phyloP scores from a whole-genome alignment of 2,888 invertebrate genomes.

The Rhogogaster chlorosoma region DNA sequence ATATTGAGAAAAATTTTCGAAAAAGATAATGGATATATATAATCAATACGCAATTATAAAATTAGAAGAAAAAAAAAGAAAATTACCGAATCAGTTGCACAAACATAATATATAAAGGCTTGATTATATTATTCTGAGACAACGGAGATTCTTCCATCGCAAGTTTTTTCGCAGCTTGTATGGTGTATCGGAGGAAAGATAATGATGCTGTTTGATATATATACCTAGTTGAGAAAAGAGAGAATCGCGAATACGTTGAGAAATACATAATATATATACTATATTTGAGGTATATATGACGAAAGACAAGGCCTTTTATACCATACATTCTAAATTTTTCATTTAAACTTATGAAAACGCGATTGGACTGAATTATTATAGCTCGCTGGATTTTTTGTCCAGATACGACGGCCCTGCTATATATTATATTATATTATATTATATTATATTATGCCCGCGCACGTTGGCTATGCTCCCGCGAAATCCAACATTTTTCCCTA shows the following conservation, averaged over 20 bases:
- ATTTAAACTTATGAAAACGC: conserved; percentile 50
- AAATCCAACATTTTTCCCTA: conserved; percentile 5
- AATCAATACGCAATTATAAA: neutral
- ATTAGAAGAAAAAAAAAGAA: neutral
- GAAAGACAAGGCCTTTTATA: conserved; percentile 61
- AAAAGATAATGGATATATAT: neutral
- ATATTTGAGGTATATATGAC: conserved; percentile 9
- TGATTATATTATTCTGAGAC: neutral
- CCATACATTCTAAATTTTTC: conserved; percentile 62
- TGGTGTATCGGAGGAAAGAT: neutral
- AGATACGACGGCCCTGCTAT: neutral
- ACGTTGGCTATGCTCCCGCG: conserved; percentile 37
- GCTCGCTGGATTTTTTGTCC: conserved; percentile 54
- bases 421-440: neutral
- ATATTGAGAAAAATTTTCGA: neutral
- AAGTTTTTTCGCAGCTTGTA: neutral
- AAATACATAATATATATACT: neutral
- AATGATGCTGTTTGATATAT: neutral
- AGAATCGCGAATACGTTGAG: neutral
- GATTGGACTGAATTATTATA: conserved; percentile 46
- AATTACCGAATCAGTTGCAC: neutral
- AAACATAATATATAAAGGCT: neutral
- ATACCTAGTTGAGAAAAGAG: neutral
- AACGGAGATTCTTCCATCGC: neutral
- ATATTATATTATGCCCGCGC: neutral